These are phyloP conservation scores for Caenorhabditis elegans DNA, from an alignment of 1,140 invertebrate species.

Conservation along the genomic window DNA sequence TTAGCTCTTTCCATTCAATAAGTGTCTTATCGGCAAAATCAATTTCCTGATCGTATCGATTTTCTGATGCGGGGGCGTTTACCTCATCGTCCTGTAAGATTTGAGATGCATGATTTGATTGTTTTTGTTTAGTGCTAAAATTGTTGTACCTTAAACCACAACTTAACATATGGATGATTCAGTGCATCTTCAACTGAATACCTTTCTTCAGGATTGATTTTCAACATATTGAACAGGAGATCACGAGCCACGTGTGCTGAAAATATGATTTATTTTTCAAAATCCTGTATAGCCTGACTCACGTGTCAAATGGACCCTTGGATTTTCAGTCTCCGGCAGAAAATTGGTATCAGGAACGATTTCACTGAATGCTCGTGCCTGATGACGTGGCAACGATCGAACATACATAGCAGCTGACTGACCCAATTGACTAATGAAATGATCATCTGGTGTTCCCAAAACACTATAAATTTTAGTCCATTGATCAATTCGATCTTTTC, in stretches of 20 bases:
- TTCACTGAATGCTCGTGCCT: not conserved
- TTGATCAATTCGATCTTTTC: conserved; percentile 35
- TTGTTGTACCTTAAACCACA: conserved; percentile 37
- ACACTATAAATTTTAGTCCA: conserved; percentile 38
- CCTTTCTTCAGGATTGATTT: conserved; percentile 29
- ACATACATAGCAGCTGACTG: conserved; percentile 32
- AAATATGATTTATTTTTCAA: not conserved
- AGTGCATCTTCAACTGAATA: conserved; percentile 37
- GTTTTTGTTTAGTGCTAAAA: no score
- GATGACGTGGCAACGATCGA: not conserved
- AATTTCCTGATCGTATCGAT: no score
- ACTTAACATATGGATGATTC: conserved; percentile 28
- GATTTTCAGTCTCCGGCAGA: conserved; percentile 6
- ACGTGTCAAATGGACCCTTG: conserved; percentile 24
- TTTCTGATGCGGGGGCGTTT: no score
- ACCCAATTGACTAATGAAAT: conserved; percentile 24
- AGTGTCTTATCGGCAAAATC: not conserved
- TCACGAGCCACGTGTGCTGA: conserved; percentile 31
- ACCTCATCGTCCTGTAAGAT: no score
- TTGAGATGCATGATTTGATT: not conserved
- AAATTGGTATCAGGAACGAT: conserved; percentile 28
- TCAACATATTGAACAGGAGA: conserved; percentile 26
- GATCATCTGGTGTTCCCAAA: conserved; percentile 35
- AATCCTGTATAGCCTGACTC: not conserved
- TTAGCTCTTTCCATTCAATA: not conserved